Evolutionary conservation across 2,113 vertebrate species (phyloP).

Genomic region (Equus quagga): DNA sequence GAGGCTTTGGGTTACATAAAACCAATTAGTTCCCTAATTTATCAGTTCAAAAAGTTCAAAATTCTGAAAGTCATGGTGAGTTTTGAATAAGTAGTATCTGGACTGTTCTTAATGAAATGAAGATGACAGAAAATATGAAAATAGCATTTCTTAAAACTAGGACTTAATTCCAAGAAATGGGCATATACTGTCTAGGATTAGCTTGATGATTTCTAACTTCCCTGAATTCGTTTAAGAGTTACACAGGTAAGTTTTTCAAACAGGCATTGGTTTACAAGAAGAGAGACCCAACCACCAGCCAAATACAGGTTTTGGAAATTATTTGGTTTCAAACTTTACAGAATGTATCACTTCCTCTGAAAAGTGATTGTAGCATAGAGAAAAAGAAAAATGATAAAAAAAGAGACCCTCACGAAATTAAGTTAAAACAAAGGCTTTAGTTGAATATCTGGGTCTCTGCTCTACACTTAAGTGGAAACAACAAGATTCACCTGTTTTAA

Average conservation of each 20-base stretch:
- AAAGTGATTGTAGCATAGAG: background rate
- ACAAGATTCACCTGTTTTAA: background rate
- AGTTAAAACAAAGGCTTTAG: conserved; percentile 27
- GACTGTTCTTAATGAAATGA: conserved; percentile 40
- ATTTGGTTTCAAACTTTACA: conserved; percentile 29
- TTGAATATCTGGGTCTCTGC: background rate
- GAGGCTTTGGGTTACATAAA: background rate
- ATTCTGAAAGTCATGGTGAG: conserved; percentile 34
- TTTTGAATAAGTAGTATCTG: conserved; percentile 16
- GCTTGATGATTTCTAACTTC: background rate
- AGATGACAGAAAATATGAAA: conserved; percentile 39
- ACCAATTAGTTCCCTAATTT: background rate
- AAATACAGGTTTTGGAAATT: conserved; percentile 2
- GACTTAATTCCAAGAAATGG: conserved; percentile 17
- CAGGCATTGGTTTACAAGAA: background rate
- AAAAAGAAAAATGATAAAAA: background rate
- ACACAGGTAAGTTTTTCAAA: background rate
- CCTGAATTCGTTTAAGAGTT: conserved; percentile 4
- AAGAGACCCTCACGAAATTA: background rate
- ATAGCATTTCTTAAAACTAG: conserved; percentile 16
- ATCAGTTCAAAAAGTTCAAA: conserved; percentile 30
- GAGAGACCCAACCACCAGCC: background rate
- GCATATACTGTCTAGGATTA: background rate
- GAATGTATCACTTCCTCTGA: conserved; percentile 31
- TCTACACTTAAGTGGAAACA: conserved; percentile 11